These are phyloP conservation scores for Toxostoma redivivum DNA, from an alignment of 2,113 vertebrate genomes.

Conservation along the genomic window DNA sequence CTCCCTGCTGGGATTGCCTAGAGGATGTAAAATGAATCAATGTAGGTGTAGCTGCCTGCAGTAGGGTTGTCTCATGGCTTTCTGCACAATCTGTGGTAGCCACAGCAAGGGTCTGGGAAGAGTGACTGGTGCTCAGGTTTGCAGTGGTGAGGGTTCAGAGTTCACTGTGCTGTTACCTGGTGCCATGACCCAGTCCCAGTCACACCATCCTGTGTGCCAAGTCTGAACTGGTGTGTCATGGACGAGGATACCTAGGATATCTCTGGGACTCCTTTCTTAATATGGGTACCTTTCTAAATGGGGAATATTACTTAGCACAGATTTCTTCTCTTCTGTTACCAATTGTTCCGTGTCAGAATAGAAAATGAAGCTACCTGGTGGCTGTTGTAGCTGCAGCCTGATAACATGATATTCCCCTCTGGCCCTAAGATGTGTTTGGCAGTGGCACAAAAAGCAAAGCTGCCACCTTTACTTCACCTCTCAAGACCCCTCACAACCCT, in stretches of 20 bases:
- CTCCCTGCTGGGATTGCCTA: neutral
- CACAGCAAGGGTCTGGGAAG: neutral
- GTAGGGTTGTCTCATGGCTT: neutral
- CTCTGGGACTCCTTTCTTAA: neutral
- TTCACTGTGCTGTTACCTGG: neutral
- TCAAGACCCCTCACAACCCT: neutral
- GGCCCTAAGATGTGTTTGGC: neutral
- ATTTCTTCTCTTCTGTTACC: neutral
- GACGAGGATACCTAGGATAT: neutral
- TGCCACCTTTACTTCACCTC: neutral
- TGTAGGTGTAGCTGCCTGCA: neutral
- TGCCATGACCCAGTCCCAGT: neutral
- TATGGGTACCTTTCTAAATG: neutral
- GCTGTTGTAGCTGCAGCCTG: neutral
- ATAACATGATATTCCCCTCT: neutral
- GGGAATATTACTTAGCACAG: neutral
- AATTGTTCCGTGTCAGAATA: neutral
- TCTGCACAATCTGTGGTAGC: neutral
- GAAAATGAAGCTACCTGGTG: neutral
- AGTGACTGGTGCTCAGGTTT: neutral
- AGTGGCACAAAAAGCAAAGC: neutral
- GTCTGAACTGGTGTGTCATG: neutral
- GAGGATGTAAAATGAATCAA: neutral
- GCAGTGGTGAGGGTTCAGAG: neutral
- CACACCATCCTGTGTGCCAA: neutral